Evolutionary conservation across 2,113 vertebrate species (phyloP), one percentile per base, ranked within the genome.

Genomic region (Callocephalon fimbriatum): DNA sequence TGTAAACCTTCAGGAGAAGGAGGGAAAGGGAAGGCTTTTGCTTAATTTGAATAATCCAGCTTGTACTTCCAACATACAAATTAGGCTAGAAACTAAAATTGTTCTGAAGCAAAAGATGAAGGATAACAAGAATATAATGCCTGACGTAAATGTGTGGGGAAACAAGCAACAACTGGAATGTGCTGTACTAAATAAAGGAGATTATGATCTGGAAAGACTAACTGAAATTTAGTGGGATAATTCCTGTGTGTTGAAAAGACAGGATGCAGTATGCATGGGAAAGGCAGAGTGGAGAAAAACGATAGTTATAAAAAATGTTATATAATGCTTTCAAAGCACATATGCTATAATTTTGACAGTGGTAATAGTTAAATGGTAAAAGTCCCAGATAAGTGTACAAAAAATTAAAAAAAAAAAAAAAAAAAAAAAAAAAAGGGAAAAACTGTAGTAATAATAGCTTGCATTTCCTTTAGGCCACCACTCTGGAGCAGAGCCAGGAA

Each of bases 131-230:
- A 88, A 84, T 48, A 94, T 91, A 96, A 92, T 91, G 79, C 83
- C 70, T 95, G 92, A 95, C 77, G 86, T 59, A 97, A 94, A 93
- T 65, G 71, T 87, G 61, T 80, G 77, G 77, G 53, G 89, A 92
- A 95, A 96, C 95, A 96, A 97, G 94, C 93, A 96, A 96, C 92
- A 96, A 95, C 93, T 97, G 93, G 92, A 95, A 97, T 66, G 71
- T 93, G 62, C 51, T 53, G 82, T 94, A 78, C 94, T 91, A 95
- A 96, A 92, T 91, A 74, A 91, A 86, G 68, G 66, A 95, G 93
- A 95, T 88, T 94, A 97, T 0, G 21, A 97, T 97, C 92, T 94
- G 72, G 66, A 77, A 88, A 95, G 54, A 83, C 71, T 94, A 93
- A 95, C 93, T 96, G 94, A 96, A 96, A 94, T 3, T 95, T 88